Base-by-base conservation (phyloP, 2,113 vertebrate species). In the Leptobrachium leishanense region DNA sequence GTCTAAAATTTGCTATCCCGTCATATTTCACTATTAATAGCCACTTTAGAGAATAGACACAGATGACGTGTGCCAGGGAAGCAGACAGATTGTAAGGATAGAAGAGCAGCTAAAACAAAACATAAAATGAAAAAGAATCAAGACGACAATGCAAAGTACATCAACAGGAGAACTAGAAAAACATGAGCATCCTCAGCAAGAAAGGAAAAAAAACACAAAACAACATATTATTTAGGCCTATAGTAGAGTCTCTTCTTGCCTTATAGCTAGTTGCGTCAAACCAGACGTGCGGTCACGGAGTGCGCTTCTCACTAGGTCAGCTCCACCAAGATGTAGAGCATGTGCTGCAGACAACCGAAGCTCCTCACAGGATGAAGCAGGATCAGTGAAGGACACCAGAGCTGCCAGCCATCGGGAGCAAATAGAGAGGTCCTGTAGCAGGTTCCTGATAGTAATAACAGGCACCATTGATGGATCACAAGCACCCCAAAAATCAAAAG, bases 291-390 rank as follows among this genome's bases (percentile, higher is more conserved):
- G 4, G 2, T 53, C 50, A 0, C 0, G 41, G 54, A 82, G 73
- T 63, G 82, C 81, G 1, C 1, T 63, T 77, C 0, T 77, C 81
- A 95, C 81, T 41, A 94, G 54, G 0, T 11, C 20, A 0, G 81
- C 82, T 46, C 91, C 94, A 0, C 90, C 91, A 0, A 68, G 63
- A 66, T 70, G 87, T 59, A 96, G 86, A 71, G 93, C 89, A 62
- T 87, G 82, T 2, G 93, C 93, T 0, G 93, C 95, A 0, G 92
- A 91, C 83, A 92, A 81, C 67, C 95, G 88, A 77, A 94, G 90
- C 62, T 86, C 85, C 84, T 96, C 94, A 0, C 77, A 86, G 0
- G 85, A 79, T 15, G 67, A 10, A 0, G 85, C 42, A 0, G 89
- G 85, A 0, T 0, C 55, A 72, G 92, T 83, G 59, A 91, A 88